Evolutionary conservation across 2,797 vertebrate species (phyloP).

Genomic region (Thunnus albacares): DNA sequence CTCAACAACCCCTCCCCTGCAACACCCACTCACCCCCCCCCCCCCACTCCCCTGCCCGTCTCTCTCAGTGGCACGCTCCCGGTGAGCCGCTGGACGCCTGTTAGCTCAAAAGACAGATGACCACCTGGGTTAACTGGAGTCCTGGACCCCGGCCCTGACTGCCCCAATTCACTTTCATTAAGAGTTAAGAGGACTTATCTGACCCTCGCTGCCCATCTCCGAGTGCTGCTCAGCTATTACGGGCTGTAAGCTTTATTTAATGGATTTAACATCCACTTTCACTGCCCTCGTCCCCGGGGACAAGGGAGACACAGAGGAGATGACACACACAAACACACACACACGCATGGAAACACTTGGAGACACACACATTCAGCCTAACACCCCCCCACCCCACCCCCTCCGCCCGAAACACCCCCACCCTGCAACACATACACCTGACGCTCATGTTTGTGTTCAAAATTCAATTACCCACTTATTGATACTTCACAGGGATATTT

Average conservation of each 20-base stretch:
- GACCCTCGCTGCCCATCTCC: constrained; percentile 82
- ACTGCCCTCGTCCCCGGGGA: constrained; percentile 91
- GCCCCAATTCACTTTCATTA: constrained; percentile 88
- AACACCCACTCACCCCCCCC: neutral
- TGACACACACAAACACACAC: constrained; percentile 79
- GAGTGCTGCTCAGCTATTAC: constrained; percentile 86
- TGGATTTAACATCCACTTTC: constrained; percentile 99
- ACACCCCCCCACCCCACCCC: constrained; percentile 70
- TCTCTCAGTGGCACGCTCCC: constrained; percentile 55
- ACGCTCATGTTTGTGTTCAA: constrained; percentile 99
- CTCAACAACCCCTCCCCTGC: neutral
- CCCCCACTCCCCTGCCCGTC: neutral
- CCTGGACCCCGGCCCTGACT: constrained; percentile 72
- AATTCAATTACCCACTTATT: constrained; percentile 99
- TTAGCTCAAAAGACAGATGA: constrained; percentile 79
- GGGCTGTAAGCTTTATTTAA: constrained; percentile 99
- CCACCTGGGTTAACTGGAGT: constrained; percentile 83
- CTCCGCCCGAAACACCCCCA: constrained; percentile 69
- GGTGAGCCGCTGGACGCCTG: constrained; percentile 63
- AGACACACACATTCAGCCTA: constrained; percentile 51
- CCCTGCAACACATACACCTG: constrained; percentile 91
- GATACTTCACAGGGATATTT: constrained; percentile 99
- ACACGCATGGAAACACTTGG: constrained; percentile 59
- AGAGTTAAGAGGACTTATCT: constrained; percentile 87
- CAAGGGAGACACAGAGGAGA: constrained; percentile 85